Evolutionary conservation across 1,140 invertebrate genomes (phyloP), one percentile per base, ranked within the genome.

Genomic region (Zaprionus africanus): DNA sequence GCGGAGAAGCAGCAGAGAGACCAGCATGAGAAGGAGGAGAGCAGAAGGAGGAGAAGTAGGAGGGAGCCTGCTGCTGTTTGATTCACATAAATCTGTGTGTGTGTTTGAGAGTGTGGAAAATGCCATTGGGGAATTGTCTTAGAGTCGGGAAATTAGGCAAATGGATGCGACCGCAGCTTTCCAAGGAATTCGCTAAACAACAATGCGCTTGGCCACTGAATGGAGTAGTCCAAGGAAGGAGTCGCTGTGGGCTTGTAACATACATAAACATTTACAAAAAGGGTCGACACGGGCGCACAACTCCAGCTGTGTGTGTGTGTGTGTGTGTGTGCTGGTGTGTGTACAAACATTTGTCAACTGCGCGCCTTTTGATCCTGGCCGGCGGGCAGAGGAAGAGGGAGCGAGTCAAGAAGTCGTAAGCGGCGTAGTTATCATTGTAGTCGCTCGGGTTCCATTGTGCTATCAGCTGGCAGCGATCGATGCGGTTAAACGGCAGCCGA

Each of bases 271-370:
- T 85, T 80, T 66, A 84, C 81, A 67, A 85, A 84, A 90, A 85
- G 82, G 86, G 85, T 84, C 80, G 59, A 51, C 70, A 59, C 38
- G 38, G 38, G 38, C 38, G 38, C 61, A 22, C 22, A 38, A 36
- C 49, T 34, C 53, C 73, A 64, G 61, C 54, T 60, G 24, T 57
- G 28, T 51, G n/a, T 54, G 6, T 70, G 34, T 31, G 11, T 51
- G 19, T 77, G 46, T 34, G 36, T 60, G 46, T 56, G 17, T 63
- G 24, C 36, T 15, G n/a, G 57, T 78, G 61, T 78, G 75, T 90
- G 81, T 84, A 88, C 76, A 90, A 88, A 84, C 84, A 88, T 88
- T 88, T 88, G 84, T 88, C 85, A 88, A 88, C 84, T 78, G 78
- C 71, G 58, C 69, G 77, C 85, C 84, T 81, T 88, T 88, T 88